Evolutionary conservation across 2,797 vertebrate genomes (phyloP), one percentile per base, ranked within the genome.

Genomic region (Chiloscyllium punctatum): DNA sequence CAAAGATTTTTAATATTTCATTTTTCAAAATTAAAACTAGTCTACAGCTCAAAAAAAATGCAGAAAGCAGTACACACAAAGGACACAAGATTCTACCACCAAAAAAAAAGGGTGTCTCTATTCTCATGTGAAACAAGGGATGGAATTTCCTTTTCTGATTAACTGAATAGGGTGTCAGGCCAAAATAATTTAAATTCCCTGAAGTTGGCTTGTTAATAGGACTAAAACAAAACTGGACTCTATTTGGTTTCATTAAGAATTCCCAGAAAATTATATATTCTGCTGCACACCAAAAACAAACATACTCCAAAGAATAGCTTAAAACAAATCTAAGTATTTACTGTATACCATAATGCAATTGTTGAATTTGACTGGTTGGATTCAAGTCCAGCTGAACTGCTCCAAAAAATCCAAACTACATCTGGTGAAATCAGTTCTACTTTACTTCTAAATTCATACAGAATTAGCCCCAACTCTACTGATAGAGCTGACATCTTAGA

Each of bases 11-110:
- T 94, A 51, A 33, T 16, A 74, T 72, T 74, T 94, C 13, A 53
- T 74, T 94, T 94, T 42, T 53, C 94, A 72, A 94, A 74, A 74
- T 94, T 94, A 51, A 94, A 94, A 30, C 25, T 48, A 27, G 48
- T 94, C 71, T 74, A 6, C 27, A 94, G 94, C 74, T 74, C 6
- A 74, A 51, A 74, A 33, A 94, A 71, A 57, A 1, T 42, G 18
- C 94, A 77, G 94, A 33, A 94, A 94, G 13, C 23, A 74, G 27
- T 94, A 42, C 25, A 72, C 48, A 33, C 71, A 94, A 74, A 30
- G 8, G 69, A 69, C 33, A 94, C 51, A 37, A 48, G 74, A 42
- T 57, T 51, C 69, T 33, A 51, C 71, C 2, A 74, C 13, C 51
- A 9, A 42, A 95, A 95, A 95, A 53, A 30, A 27, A 27, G 30